Base-by-base conservation (phyloP, 2,888 invertebrate genomes). In the Gryllus longicercus region DNA sequence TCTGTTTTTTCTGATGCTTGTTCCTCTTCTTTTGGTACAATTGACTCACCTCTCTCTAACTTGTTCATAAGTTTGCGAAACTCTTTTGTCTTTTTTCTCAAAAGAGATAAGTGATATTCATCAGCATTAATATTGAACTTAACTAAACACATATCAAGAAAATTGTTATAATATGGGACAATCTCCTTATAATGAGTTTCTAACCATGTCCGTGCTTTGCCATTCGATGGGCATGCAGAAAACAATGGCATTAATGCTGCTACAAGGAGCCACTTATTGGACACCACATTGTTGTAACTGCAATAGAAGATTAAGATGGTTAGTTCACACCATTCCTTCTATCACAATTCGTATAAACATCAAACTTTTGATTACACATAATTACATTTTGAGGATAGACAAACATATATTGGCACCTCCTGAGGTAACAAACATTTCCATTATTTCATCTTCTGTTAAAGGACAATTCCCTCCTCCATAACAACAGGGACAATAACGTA, bases 161-260 rank as follows among this genome's bases (percentile, higher is more conserved):
- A 83, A 76, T 81, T 81, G 77, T 83, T 81, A 81, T 85, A 85
- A 51, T 82, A 84, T 49, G 83, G 83, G 63, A 83, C 82, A 21
- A 86, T 80, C 49, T 83, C 81, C 23, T 83, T 82, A 77, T 83
- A 84, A 81, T 86, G 84, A 38, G 84, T 84, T 79, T 84, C 83
- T 51, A 86, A 81, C 85, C 86, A 85, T 18, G 82, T 38, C 74
- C 82, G 80, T 11, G 82, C 76, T 38, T 81, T 80, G 14, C 83
- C 81, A 38, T 82, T 78, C 21, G 81, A 77, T 5, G 82, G 76
- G 74, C 83, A 83, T 10, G 81, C 80, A 21, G 79, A 76, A 63
- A 83, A 79, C 50, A 83, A 50, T n/a, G 84, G 84, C 75, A 83
- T 63, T 14, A 84, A 82, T 2, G 82, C 83, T 16, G 83, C 81